These are phyloP conservation scores for Potamilus streckersoni DNA, from an alignment of 1,140 invertebrate species.

Conservation along the genomic window DNA sequence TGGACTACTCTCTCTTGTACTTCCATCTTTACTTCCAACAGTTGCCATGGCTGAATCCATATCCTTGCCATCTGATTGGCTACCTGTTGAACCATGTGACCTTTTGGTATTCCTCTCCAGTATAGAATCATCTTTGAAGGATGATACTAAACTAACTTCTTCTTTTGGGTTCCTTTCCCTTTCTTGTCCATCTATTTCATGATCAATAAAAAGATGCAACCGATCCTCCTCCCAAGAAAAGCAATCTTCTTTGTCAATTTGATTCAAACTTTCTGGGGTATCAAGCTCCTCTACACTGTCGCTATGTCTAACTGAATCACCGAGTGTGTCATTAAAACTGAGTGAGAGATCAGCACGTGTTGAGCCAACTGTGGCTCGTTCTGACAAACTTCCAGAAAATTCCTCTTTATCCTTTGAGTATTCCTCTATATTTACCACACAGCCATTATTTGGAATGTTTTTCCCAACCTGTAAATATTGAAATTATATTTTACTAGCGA, in stretches of 20 bases:
- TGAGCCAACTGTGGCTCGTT: background rate
- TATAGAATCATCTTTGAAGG: slow-evolving; percentile 21
- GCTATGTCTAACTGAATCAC: slow-evolving; percentile 5
- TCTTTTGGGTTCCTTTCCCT: slow-evolving; percentile 6
- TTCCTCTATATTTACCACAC: slow-evolving; percentile 46
- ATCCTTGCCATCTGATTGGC: background rate
- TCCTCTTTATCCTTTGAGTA: slow-evolving; percentile 30
- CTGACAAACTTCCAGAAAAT: slow-evolving; percentile 14
- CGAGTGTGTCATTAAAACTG: background rate
- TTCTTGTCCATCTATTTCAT: slow-evolving; percentile 31
- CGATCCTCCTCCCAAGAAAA: slow-evolving; percentile 64
- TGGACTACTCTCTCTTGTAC: too few relatives aligned
- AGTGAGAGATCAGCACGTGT: background rate
- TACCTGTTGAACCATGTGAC: background rate
- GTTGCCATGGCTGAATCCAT: background rate
- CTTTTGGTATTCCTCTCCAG: slow-evolving; percentile 4
- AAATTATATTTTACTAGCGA: background rate
- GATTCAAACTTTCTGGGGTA: slow-evolving; percentile 60
- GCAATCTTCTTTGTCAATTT: slow-evolving; percentile 63
- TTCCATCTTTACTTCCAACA: too few relatives aligned
- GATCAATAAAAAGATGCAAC: slow-evolving; percentile 54
- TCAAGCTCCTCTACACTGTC: slow-evolving; percentile 60
- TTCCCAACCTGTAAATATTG: slow-evolving; percentile 21
- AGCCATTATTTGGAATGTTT: slow-evolving; percentile 35
- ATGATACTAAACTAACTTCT: slow-evolving; percentile 17